These are phyloP conservation scores for Neomonachus schauinslandi DNA, from an alignment of 2,113 vertebrate species.

Conservation along the genomic window DNA sequence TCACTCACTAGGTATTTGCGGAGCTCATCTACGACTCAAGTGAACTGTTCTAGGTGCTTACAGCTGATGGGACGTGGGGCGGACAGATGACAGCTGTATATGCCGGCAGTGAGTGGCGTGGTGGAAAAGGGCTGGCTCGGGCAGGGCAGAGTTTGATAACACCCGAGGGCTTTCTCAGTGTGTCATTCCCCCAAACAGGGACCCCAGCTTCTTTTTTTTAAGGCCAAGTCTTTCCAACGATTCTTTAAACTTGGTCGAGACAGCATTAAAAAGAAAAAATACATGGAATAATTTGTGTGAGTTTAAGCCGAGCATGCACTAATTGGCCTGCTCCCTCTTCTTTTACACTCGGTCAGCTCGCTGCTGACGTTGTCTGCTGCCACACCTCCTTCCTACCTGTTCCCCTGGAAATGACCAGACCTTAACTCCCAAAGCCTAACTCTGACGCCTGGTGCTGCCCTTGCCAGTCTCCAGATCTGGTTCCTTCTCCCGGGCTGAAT, in stretches of 20 bases:
- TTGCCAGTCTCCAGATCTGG: neutral
- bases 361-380: neutral
- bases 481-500: neutral
- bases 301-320: fast-evolving
- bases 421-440: neutral
- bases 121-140: fast-evolving
- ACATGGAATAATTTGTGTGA: fast-evolving
- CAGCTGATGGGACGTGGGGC: neutral
- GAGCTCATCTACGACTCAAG: neutral
- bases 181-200: fast-evolving
- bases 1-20: fast-evolving
- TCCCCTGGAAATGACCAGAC: neutral
- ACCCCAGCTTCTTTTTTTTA: neutral
- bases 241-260: neutral
- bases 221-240: fast-evolving
- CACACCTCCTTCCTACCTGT: neutral
- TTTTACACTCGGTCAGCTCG: neutral
- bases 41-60: neutral
- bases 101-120: no score
- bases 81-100: fast-evolving
- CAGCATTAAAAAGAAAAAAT: neutral
- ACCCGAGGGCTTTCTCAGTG: fast-evolving
- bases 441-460: no score
- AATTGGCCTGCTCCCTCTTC: fast-evolving
- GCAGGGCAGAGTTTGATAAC: fast-evolving